phyloP scores from a whole-genome alignment of 2,888 invertebrate species.

The Eustalomyia histrio region DNA sequence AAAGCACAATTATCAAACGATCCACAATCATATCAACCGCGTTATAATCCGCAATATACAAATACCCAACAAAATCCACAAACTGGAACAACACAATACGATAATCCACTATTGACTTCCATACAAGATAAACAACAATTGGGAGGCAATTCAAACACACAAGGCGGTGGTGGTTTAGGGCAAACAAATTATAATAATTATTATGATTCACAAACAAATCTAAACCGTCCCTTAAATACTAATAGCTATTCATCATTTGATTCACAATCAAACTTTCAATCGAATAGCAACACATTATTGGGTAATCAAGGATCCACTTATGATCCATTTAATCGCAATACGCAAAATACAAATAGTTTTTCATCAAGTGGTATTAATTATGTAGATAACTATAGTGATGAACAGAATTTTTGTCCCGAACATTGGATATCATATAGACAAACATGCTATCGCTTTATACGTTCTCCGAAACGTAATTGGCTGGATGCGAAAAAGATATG shows the following conservation, averaged over 20 bases:
- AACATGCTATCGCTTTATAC: conserved; percentile 93
- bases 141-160: conserved; percentile 64
- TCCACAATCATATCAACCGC: conserved; percentile 72
- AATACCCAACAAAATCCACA: conserved; percentile 71
- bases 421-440: conserved; percentile 91
- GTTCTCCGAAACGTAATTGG: conserved; percentile 89
- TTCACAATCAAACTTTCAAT: conserved; percentile 63
- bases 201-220: conserved; percentile 65
- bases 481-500: conserved; percentile 92
- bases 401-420: conserved; percentile 85
- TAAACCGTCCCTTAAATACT: conserved; percentile 62
- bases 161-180: conserved; percentile 37
- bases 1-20: conserved; percentile 63
- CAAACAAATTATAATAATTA: conserved; percentile 67
- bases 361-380: conserved; percentile 66
- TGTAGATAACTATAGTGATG: conserved; percentile 74
- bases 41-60: conserved; percentile 75
- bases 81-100: conserved; percentile 71
- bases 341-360: conserved; percentile 52
- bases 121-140: conserved; percentile 69
- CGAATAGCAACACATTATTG: conserved; percentile 56
- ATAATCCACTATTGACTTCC: conserved; percentile 72
- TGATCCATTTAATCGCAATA: conserved; percentile 73
- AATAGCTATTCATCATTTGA: conserved; percentile 55
- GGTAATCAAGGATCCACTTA: conserved; percentile 66